Conservation (phyloP, 2,113 vertebrate genomes). For the Thamnophis sirtalis region DNA sequence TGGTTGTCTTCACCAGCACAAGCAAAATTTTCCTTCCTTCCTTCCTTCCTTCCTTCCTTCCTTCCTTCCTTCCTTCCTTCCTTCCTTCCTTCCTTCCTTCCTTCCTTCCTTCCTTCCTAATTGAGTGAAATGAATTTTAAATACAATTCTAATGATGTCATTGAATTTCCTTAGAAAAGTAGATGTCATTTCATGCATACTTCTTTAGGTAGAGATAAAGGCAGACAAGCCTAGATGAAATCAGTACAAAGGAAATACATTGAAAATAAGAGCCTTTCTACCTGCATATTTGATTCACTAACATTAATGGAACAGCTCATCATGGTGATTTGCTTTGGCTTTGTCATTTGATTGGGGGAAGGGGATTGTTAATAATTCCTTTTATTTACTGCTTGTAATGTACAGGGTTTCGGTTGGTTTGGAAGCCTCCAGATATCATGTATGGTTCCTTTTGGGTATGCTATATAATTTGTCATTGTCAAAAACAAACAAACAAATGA, state of each 20-base stretch:
- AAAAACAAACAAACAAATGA: constrained; percentile 62
- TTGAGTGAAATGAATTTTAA: background rate
- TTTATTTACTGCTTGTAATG: constrained; percentile 64
- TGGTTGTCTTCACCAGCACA: background rate
- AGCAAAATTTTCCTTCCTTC: background rate
- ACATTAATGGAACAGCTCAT: constrained; percentile 67
- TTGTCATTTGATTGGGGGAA: constrained; percentile 56
- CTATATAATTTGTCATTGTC: constrained; percentile 88
- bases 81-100: accelerated
- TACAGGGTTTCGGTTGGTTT: constrained; percentile 66
- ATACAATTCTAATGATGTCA: constrained; percentile 28
- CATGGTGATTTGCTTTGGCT: constrained; percentile 63
- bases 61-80: no score
- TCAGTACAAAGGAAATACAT: constrained; percentile 57
- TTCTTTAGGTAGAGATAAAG: constrained; percentile 51
- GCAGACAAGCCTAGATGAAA: constrained; percentile 54
- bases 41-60: background rate
- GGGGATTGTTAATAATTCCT: constrained; percentile 41
- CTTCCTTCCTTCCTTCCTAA: background rate
- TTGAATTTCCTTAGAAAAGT: background rate
- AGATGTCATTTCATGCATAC: constrained; percentile 38
- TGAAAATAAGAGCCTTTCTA: constrained; percentile 56
- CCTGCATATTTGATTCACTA: constrained; percentile 47
- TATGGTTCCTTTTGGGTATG: constrained; percentile 89
- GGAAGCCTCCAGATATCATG: constrained; percentile 78